Percentiles rank a stretch among this genome's conserved stretches.
These are phyloP conservation scores for Drosophila littoralis DNA, from an alignment of 1,140 invertebrate genomes.

Conservation along the genomic window DNA sequence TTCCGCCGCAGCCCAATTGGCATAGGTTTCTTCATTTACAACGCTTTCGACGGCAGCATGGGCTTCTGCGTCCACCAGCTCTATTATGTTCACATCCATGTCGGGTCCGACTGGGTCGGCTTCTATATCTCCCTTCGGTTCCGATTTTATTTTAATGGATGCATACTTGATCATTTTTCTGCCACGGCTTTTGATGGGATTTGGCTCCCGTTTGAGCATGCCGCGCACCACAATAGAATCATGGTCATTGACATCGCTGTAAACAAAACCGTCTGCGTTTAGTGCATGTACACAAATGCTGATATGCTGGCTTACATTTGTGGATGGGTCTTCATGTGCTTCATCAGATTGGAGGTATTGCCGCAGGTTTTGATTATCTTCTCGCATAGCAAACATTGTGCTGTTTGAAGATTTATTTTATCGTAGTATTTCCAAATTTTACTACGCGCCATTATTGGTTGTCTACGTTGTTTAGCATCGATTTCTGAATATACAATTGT, in stretches of 20 bases:
- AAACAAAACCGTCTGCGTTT: slow-evolving; percentile 13
- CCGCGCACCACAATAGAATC: slow-evolving; percentile 51
- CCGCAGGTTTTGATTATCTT: slow-evolving; percentile 57
- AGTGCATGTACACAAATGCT: slow-evolving; percentile 1
- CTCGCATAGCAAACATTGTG: slow-evolving; percentile 56
- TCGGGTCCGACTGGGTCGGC: background rate
- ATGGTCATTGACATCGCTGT: slow-evolving; percentile 52
- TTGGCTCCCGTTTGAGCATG: slow-evolving; percentile 41
- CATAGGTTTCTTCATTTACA: slow-evolving; percentile 39
- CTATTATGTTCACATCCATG: slow-evolving; percentile 37
- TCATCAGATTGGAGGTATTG: slow-evolving; percentile 58
- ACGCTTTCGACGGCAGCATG: slow-evolving; percentile 26
- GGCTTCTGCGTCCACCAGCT: slow-evolving; percentile 28
- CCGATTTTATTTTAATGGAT: slow-evolving; percentile 26
- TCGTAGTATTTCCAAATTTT: slow-evolving; percentile 65
- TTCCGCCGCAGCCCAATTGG: slow-evolving; percentile 30
- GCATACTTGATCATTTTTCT: slow-evolving; percentile 19
- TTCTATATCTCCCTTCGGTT: background rate
- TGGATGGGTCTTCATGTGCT: slow-evolving; percentile 59
- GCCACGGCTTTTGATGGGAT: background rate
- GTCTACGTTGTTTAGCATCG: slow-evolving; percentile 35
- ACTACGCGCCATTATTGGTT: slow-evolving; percentile 58
- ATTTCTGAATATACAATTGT: slow-evolving; percentile 24
- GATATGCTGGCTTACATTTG: slow-evolving; percentile 40
- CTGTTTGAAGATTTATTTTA: slow-evolving; percentile 48